Conservation (phyloP, 2,888 invertebrate genomes). For the Elgonia sp. region DNA sequence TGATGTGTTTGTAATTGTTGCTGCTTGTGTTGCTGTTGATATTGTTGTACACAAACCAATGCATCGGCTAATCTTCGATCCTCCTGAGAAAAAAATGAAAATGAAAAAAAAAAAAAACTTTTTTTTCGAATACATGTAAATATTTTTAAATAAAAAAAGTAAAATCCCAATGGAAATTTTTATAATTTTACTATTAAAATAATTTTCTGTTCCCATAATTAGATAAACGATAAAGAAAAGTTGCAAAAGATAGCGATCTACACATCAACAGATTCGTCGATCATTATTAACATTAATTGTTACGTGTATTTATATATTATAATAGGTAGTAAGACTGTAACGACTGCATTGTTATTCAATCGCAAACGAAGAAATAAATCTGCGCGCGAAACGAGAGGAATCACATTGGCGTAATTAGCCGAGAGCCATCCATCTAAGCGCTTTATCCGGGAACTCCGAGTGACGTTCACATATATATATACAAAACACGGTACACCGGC, state of each 20-base stretch:
- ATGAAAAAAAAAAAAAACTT: no score
- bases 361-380: constrained; percentile 69
- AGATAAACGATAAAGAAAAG: not conserved
- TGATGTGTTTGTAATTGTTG: constrained; percentile 86
- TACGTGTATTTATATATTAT: constrained; percentile 66
- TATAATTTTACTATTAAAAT: no score
- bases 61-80: constrained; percentile 89
- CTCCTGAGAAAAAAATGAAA: constrained; percentile 86
- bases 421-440: constrained; percentile 75
- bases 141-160: no score
- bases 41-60: constrained; percentile 89
- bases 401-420: constrained; percentile 76
- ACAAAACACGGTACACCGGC: constrained; percentile 71
- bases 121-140: no score
- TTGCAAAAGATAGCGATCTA: constrained; percentile 49
- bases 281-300: constrained; percentile 67
- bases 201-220: no score
- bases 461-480: constrained; percentile 74
- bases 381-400: constrained; percentile 68
- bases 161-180: no score
- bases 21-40: constrained; percentile 89
- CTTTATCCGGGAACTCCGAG: constrained; percentile 72
- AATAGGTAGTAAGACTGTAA: constrained; percentile 65
- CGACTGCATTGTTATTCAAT: constrained; percentile 73
- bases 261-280: constrained; percentile 41